Conservation (phyloP, 2,797 vertebrate species). For the Sandelia bainsii region DNA sequence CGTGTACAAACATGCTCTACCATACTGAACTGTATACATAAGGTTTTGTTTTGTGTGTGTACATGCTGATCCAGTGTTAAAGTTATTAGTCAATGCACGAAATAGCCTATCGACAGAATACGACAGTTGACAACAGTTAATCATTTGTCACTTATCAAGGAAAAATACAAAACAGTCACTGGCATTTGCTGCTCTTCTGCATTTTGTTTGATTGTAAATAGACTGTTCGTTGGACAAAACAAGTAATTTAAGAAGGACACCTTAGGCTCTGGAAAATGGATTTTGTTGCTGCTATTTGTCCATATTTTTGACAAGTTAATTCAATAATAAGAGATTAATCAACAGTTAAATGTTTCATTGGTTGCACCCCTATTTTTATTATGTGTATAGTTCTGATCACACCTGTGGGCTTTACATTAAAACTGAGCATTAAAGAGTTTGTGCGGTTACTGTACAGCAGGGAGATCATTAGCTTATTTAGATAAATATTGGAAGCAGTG, state of each 20-base stretch:
- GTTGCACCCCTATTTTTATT: background rate
- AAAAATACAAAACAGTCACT: background rate
- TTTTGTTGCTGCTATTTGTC: background rate
- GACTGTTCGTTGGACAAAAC: background rate
- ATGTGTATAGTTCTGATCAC: background rate
- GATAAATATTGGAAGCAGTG: background rate
- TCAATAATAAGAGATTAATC: background rate
- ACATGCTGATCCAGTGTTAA: background rate
- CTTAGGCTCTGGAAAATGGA: background rate
- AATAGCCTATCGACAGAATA: background rate
- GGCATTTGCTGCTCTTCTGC: background rate
- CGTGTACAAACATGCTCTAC: conserved; percentile 22
- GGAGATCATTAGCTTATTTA: background rate
- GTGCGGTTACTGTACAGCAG: background rate
- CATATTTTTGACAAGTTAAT: background rate
- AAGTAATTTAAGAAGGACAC: background rate
- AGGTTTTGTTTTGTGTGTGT: background rate
- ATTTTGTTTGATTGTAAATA: background rate
- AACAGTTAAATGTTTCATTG: background rate
- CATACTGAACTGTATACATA: background rate
- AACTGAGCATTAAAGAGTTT: background rate
- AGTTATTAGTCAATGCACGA: background rate
- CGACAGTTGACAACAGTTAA: background rate
- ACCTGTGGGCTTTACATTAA: background rate
- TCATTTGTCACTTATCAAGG: background rate